Evolutionary conservation across 2,113 vertebrate genomes (phyloP).

Genomic region (Dromiciops gliroides): DNA sequence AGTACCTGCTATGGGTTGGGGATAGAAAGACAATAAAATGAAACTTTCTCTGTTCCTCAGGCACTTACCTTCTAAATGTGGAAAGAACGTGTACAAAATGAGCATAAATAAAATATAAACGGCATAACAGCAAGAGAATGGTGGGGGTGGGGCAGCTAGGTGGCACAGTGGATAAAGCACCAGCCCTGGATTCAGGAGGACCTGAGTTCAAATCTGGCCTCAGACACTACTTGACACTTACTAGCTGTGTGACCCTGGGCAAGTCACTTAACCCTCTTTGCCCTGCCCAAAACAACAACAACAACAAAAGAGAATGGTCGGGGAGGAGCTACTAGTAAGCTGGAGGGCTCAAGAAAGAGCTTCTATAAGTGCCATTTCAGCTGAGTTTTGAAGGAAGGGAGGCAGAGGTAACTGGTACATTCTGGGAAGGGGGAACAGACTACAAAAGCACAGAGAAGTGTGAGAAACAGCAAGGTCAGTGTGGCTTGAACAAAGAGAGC

Average conservation of each 20-base stretch:
- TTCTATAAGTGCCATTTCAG: neutral
- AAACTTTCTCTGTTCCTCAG: neutral
- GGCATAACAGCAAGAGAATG: neutral
- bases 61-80: neutral
- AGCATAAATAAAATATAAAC: neutral
- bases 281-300: too few species aligned
- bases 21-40: neutral
- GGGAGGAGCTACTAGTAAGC: neutral
- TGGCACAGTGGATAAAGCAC: too few species aligned
- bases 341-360: neutral
- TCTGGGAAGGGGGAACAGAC: neutral
- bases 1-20: neutral
- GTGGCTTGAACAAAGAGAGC: too few species aligned
- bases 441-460: too few species aligned
- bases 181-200: too few species aligned
- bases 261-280: too few species aligned
- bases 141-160: neutral
- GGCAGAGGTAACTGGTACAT: neutral
- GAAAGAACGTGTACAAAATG: neutral
- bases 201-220: too few species aligned
- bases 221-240: too few species aligned
- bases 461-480: too few species aligned
- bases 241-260: too few species aligned
- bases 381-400: neutral
- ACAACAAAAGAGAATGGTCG: too few species aligned